Percentiles rank a stretch among this genome's conserved stretches.
phyloP scores from a whole-genome alignment of 2,888 invertebrate species.

The Mythimna pallens region DNA sequence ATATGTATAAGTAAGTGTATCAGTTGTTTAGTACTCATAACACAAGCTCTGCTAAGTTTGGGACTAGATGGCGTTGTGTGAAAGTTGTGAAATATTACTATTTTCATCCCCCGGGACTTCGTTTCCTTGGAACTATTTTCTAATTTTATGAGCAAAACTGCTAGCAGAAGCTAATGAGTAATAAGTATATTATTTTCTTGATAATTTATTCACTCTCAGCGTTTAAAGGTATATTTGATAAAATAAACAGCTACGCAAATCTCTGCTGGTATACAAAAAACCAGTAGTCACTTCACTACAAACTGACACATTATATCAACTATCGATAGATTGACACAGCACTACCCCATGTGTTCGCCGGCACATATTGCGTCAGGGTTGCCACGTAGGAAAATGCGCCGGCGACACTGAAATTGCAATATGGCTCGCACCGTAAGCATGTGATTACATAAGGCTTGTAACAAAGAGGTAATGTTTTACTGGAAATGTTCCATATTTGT shows the following conservation, averaged over 20 bases:
- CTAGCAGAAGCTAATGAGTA: background rate
- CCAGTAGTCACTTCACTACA: background rate
- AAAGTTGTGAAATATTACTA: too few species aligned
- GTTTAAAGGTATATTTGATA: background rate
- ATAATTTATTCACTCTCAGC: background rate
- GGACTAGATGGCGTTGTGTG: too few species aligned
- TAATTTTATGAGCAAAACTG: too few species aligned
- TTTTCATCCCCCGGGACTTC: too few species aligned
- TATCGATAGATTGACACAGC: conserved; percentile 49
- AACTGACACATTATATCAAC: background rate
- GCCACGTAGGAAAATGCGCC: conserved; percentile 72
- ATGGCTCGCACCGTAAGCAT: conserved; percentile 76
- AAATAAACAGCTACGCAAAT: background rate
- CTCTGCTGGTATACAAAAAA: background rate
- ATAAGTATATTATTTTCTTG: background rate
- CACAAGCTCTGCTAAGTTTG: too few species aligned
- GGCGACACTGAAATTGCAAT: conserved; percentile 81
- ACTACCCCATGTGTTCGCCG: conserved; percentile 61
- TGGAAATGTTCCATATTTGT: conserved; percentile 63
- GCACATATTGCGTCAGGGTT: conserved; percentile 68
- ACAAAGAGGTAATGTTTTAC: conserved; percentile 60
- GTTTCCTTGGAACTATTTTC: too few species aligned
- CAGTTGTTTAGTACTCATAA: too few species aligned
- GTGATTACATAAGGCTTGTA: conserved; percentile 74
- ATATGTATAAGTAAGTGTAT: too few species aligned